phyloP scores from a whole-genome alignment of 2,888 invertebrate genomes.

The Apamea sordens region DNA sequence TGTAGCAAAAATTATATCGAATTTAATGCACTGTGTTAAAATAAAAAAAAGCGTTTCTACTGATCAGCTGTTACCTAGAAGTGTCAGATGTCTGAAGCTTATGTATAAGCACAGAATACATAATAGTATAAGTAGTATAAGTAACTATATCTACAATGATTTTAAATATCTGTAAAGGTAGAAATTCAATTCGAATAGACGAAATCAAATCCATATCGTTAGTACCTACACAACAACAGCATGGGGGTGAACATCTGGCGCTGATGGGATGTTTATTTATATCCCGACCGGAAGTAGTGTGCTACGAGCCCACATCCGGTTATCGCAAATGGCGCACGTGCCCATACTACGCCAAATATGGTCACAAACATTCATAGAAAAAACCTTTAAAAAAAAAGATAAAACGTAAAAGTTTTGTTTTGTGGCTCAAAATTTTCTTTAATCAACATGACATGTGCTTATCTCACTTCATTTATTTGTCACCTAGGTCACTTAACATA shows the following conservation, averaged over 20 bases:
- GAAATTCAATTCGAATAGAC: background rate
- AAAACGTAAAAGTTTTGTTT: background rate
- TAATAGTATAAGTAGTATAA: too few relatives aligned
- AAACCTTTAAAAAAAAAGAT: background rate
- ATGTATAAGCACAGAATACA: too few relatives aligned
- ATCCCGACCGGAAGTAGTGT: conserved; percentile 83
- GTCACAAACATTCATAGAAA: conserved; percentile 30
- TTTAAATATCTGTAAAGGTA: background rate
- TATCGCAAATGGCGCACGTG: conserved; percentile 74
- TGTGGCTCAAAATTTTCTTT: background rate
- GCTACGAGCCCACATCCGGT: conserved; percentile 84
- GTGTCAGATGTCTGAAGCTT: background rate
- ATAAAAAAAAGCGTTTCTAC: conserved; percentile 1
- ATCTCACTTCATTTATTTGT: background rate
- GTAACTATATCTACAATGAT: background rate
- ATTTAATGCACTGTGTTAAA: conserved; percentile 16
- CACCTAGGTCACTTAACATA: background rate
- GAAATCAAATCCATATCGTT: conserved; percentile 47
- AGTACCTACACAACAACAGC: conserved; percentile 36
- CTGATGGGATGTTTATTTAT: conserved; percentile 83
- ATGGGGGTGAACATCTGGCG: conserved; percentile 85
- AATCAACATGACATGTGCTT: background rate
- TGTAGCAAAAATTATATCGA: background rate
- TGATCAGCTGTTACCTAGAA: background rate
- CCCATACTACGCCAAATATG: conserved; percentile 62